Conservation (phyloP, 2,888 invertebrate species). For the Timema podura region DNA sequence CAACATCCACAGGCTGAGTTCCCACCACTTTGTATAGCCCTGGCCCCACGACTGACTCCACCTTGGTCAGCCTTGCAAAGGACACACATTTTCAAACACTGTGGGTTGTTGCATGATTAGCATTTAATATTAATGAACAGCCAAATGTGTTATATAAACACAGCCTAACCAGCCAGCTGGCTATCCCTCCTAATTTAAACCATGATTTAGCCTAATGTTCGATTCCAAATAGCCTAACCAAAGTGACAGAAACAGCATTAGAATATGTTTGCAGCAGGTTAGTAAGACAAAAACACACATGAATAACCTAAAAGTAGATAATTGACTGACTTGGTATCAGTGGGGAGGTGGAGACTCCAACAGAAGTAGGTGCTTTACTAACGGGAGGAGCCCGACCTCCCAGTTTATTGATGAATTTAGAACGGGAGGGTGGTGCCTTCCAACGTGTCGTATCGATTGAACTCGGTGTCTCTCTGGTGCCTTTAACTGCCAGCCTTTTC, state of each 20-base stretch:
- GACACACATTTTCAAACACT: too few species aligned
- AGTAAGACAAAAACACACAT: too few species aligned
- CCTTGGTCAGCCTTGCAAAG: slow-evolving; percentile 20
- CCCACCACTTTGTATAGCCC: slow-evolving; percentile 52
- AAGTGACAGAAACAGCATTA: too few species aligned
- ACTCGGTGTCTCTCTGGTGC: slow-evolving; percentile 37
- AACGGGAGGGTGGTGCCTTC: slow-evolving; percentile 42
- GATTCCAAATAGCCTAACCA: too few species aligned
- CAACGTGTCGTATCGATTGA: slow-evolving; percentile 37
- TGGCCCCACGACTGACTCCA: slow-evolving; percentile 43
- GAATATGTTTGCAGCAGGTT: too few species aligned
- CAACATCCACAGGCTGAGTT: slow-evolving; percentile 82
- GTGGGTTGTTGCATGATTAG: too few species aligned
- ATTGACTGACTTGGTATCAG: slow-evolving; percentile 24
- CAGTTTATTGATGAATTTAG: slow-evolving; percentile 47
- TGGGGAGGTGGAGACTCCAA: slow-evolving; percentile 34
- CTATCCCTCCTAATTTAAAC: too few species aligned
- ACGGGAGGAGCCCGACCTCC: slow-evolving; percentile 19
- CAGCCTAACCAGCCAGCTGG: too few species aligned
- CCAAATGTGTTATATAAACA: too few species aligned
- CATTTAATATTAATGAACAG: too few species aligned
- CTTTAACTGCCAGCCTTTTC: slow-evolving; percentile 58
- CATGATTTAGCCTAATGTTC: too few species aligned
- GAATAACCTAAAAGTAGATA: background rate
- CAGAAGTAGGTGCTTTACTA: slow-evolving; percentile 25